These are phyloP conservation scores for human DNA, from an alignment of 2,113 vertebrate species.

Conservation along the genomic window DNA sequence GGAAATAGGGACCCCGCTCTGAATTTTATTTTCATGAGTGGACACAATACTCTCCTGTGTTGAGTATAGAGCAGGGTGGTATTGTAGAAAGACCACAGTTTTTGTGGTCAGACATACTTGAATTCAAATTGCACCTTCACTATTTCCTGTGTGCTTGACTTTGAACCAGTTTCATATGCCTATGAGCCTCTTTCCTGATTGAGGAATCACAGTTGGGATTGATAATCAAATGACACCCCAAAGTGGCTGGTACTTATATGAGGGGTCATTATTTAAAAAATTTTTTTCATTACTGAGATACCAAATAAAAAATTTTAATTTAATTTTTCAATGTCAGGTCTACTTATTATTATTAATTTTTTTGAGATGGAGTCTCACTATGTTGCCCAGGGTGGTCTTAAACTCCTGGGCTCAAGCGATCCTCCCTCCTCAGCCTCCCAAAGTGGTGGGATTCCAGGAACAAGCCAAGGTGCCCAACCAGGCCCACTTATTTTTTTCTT, in stretches of 20 bases:
- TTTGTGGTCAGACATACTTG: neutral
- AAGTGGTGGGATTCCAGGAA: too few species aligned
- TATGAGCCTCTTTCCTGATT: neutral
- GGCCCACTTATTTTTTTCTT: neutral
- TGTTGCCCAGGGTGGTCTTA: too few species aligned
- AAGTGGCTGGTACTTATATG: neutral
- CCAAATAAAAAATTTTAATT: neutral
- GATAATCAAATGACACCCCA: too few species aligned
- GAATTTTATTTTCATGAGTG: neutral
- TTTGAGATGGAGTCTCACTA: too few species aligned
- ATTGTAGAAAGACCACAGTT: neutral
- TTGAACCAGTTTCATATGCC: neutral
- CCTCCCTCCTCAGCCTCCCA: too few species aligned
- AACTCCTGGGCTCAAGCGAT: too few species aligned
- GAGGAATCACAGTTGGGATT: neutral
- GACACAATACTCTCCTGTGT: neutral
- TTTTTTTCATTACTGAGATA: neutral
- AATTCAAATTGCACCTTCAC: neutral
- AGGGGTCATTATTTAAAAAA: neutral
- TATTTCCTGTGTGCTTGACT: neutral
- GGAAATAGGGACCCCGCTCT: too few species aligned
- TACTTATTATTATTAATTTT: too few species aligned
- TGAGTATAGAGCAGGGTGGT: neutral
- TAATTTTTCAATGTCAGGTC: neutral
- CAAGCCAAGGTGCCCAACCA: too few species aligned